phyloP scores from a whole-genome alignment of 92 coral and sea anemone species.

The Phenganax marumi region DNA sequence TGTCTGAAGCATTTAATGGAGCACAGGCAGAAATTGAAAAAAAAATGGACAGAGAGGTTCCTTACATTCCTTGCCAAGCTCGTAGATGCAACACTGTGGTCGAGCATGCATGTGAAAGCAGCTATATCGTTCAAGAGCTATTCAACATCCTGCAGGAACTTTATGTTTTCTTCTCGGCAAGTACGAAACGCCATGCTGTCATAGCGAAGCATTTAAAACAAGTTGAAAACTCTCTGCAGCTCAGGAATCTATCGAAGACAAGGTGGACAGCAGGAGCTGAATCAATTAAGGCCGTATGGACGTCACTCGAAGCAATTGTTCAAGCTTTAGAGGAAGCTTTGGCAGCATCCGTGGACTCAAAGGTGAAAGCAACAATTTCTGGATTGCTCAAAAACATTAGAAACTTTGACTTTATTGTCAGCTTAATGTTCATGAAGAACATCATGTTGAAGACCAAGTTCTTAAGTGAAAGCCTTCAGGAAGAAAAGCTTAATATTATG shows the following conservation, averaged over 20 bases:
- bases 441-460: slow-evolving; percentile 15
- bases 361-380: neutral
- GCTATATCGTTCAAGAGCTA: too few species aligned
- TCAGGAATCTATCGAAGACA: neutral
- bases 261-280: slow-evolving; percentile 8
- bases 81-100: neutral
- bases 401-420: neutral
- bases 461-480: slow-evolving; percentile 23
- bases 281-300: neutral
- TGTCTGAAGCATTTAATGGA: neutral
- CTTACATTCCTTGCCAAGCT: neutral
- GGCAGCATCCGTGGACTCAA: neutral
- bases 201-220: neutral
- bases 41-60: neutral
- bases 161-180: neutral
- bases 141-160: too few species aligned
- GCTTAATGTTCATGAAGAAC: slow-evolving; percentile 1
- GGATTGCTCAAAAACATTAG: neutral
- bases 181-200: neutral
- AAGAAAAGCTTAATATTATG: slow-evolving; percentile 9
- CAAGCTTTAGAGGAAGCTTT: neutral
- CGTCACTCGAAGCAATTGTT: neutral
- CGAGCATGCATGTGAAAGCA: too few species aligned
- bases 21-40: neutral
- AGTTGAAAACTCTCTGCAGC: slow-evolving; percentile 1